Evolutionary conservation across 2,888 invertebrate genomes (phyloP), one percentile per base, ranked within the genome.

Genomic region (Carpatolechia fugitivella): DNA sequence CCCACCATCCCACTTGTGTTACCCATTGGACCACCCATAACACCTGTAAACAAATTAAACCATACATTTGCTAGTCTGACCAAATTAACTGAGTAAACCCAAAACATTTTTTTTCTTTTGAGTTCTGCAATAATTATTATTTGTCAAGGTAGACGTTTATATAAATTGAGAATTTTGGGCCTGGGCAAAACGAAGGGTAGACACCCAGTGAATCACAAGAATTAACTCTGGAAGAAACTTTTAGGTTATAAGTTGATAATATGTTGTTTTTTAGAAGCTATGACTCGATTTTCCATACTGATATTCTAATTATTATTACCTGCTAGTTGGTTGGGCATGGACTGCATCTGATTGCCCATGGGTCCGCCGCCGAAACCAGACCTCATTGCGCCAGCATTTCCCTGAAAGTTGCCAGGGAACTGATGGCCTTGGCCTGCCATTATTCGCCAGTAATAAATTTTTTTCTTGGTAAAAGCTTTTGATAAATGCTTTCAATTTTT

Each of bases 401-500:
- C 93, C 65, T 92, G 92, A 68, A 94, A 92, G 60, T 93, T 93
- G 18, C 93, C 91, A 62, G 94, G 92, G 69, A 94, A 95, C 71
- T 93, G 94, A 75, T 95, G 94, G 35, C 94, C 93, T 69, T 93
- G 94, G 3, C 93, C 94, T 50, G 94, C 92, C 95, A 95, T 95
- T 57, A 10, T 49, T 8, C 16, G n/a, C n/a, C n/a, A 20, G 11
- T 11, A 47, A 47, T 5, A 8, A 1, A 11, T 30, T 29, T 14
- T 6, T 30, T 47, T 47, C 41, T 41, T 6, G 1, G 7, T 41
- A 20, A 7, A 20, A 41, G 16, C 3, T 2, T n/a, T 3, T 8
- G 33, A 33, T 10, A 33, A 33, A 33, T 3, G n/a, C 33, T 11
- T 11, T 6, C 3, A 33, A 11, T 11, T 33, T 33, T 11, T 33